These are phyloP conservation scores for Liasis olivaceus DNA, from an alignment of 2,797 vertebrate species.

Conservation along the genomic window DNA sequence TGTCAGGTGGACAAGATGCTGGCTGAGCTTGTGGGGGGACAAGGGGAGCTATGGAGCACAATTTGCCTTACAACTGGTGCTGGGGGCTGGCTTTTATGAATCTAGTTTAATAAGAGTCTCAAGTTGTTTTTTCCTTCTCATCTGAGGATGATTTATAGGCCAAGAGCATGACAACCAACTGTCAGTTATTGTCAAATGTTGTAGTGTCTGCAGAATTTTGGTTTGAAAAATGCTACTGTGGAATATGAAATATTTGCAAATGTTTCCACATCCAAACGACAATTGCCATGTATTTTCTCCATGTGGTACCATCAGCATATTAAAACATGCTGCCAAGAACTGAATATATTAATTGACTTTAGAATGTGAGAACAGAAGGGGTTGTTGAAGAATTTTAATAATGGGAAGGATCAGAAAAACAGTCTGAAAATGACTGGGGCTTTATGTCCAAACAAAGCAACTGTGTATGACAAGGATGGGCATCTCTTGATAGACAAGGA, in stretches of 20 bases:
- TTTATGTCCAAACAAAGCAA: neutral
- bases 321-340: neutral
- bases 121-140: neutral
- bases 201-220: neutral
- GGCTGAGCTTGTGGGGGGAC: neutral
- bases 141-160: neutral
- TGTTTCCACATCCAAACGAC: neutral
- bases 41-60: neutral
- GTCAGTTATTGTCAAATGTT: neutral
- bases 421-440: neutral
- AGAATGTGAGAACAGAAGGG: neutral
- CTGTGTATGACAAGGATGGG: neutral
- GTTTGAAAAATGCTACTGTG: neutral
- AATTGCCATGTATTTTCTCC: neutral
- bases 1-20: neutral
- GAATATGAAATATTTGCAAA: constrained; percentile 5
- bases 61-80: neutral
- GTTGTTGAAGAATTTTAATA: neutral
- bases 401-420: neutral
- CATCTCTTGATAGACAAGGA: neutral
- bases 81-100: neutral
- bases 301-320: neutral
- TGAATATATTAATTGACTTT: neutral
- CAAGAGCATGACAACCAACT: neutral
- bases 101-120: neutral